phyloP scores from a whole-genome alignment of 2,113 vertebrate species.

The Protobothrops flavoviridis region DNA sequence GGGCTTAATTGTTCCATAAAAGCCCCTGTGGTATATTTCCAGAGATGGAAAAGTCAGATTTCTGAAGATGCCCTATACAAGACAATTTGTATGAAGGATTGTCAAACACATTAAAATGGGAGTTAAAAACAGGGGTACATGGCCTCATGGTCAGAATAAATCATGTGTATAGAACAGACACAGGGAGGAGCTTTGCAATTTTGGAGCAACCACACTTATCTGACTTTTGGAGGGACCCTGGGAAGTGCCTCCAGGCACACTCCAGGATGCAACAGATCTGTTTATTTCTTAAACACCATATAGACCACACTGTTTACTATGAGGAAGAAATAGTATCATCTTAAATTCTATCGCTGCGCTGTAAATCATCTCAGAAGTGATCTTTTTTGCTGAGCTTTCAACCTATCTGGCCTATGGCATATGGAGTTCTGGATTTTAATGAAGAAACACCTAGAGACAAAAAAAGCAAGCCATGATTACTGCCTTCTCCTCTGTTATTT shows the following conservation, averaged over 20 bases:
- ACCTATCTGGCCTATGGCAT: background rate
- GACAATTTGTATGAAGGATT: background rate
- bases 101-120: background rate
- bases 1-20: background rate
- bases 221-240: background rate
- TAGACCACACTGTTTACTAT: background rate
- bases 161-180: background rate
- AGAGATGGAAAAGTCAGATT: background rate
- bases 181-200: background rate
- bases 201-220: background rate
- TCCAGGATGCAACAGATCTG: background rate
- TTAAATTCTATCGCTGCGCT: background rate
- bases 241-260: background rate
- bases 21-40: background rate
- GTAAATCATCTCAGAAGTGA: background rate
- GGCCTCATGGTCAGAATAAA: background rate
- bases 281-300: background rate
- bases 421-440: background rate
- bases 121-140: background rate
- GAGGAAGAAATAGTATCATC: background rate
- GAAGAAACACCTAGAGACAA: background rate
- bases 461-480: background rate
- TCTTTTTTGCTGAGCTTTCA: background rate
- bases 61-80: background rate
- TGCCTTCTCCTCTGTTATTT: background rate